These are phyloP conservation scores for Trinorchestia longiramus DNA, from an alignment of 1,140 invertebrate genomes.

Conservation along the genomic window DNA sequence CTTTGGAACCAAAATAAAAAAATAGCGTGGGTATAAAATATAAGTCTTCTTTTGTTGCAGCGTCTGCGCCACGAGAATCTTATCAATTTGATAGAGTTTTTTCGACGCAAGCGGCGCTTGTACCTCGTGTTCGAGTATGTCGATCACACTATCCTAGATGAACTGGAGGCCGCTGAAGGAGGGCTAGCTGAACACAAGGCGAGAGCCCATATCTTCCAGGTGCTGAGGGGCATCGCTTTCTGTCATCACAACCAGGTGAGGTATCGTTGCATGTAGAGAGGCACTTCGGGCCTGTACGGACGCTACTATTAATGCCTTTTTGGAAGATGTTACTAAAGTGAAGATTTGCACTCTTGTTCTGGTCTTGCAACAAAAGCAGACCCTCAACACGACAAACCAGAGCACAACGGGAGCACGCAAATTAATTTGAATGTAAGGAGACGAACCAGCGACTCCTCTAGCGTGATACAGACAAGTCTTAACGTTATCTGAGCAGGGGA, in stretches of 20 bases:
- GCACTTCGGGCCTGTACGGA: not conserved
- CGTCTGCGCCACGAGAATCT: conserved; percentile 89
- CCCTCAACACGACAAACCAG: not conserved
- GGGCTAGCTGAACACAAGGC: conserved; percentile 81
- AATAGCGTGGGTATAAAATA: not conserved
- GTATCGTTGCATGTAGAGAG: not conserved
- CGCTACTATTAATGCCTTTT: not conserved
- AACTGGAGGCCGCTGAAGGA: conserved; percentile 77
- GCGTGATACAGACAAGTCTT: too few species aligned
- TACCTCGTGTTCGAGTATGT: conserved; percentile 91
- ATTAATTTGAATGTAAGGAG: too few species aligned
- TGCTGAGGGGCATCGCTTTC: conserved; percentile 85
- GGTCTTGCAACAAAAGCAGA: not conserved
- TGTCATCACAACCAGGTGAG: conserved; percentile 81
- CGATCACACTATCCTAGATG: conserved; percentile 87
- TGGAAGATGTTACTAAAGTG: not conserved
- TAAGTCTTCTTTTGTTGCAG: conserved; percentile 71
- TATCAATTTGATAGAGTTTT: conserved; percentile 90
- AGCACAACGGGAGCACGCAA: too few species aligned
- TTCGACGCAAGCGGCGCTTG: conserved; percentile 83
- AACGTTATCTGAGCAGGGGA: too few species aligned
- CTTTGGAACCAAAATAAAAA: too few species aligned
- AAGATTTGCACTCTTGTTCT: not conserved
- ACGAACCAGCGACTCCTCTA: too few species aligned
- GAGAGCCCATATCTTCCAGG: conserved; percentile 84